Evolutionary conservation across 2,113 vertebrate species (phyloP), one percentile per base, ranked within the genome.

Genomic region (Cottus gobio): DNA sequence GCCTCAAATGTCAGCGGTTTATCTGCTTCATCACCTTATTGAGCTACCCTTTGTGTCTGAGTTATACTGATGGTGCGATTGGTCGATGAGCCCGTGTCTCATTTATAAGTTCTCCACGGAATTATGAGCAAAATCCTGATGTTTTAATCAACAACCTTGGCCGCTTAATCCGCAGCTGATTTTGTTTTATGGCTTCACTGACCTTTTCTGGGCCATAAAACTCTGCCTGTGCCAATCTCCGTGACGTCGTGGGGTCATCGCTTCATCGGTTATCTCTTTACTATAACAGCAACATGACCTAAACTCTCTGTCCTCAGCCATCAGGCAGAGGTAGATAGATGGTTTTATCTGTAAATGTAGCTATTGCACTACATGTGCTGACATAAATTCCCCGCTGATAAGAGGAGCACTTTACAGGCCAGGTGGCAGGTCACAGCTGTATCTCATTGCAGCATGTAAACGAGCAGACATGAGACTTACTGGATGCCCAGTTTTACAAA

Each of bases 351-450:
- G 83, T 73, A 57, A 85, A 90, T 87, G 91, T 89, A 75, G 80
- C 82, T 37, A 82, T 80, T 85, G 84, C 79, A 50, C 86, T 78
- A 81, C 89, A 91, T 71, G 65, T 77, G 69, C 88, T 84, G 88
- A 90, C 90, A 92, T 91, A 80, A 90, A 93, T 88, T 92, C 82
- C 65, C 63, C 4, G 81, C 88, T 91, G 91, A 94, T 93, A 92
- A 93, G 83, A 77, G 83, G 39, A 85, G 68, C 75, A 72, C 80
- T 91, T 91, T 87, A 74, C 78, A 68, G 82, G 67, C 42, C 82
- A 73, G 85, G 20, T 46, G 65, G 87, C 82, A 75, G 73, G 86
- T 88, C 26, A 58, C 24, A 58, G 67, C 71, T 77, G 71, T 54
- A 62, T 70, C 72, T 69, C 61, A 39, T 56, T 36, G 54, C 50